phyloP scores from a whole-genome alignment of 2,888 invertebrate species.

The Drosophila kanekoi region DNA sequence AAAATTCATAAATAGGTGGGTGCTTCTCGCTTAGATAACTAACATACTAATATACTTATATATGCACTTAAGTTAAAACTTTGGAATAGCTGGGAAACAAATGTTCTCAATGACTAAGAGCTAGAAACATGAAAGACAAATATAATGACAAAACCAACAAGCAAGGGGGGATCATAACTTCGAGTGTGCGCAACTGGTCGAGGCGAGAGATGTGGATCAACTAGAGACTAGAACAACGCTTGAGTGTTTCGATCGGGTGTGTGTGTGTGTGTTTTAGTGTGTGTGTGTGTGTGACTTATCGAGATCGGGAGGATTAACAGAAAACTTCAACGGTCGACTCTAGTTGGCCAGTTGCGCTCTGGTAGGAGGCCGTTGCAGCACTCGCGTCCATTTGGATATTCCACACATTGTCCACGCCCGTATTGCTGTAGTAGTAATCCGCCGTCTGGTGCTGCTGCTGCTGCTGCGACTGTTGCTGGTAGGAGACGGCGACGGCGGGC shows the following conservation, averaged over 20 bases:
- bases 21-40: constrained; percentile 38
- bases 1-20: constrained; percentile 79
- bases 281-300: constrained; percentile 2
- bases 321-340: constrained; percentile 59
- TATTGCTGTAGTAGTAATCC: constrained; percentile 84
- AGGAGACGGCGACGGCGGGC: constrained; percentile 16
- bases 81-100: constrained; percentile 78
- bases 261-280: constrained; percentile 4
- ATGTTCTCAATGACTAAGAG: constrained; percentile 45
- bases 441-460: constrained; percentile 54
- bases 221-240: constrained; percentile 83
- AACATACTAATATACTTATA: constrained; percentile 41
- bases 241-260: constrained; percentile 51
- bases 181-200: constrained; percentile 21
- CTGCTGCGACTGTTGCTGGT: constrained; percentile 49
- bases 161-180: constrained; percentile 34
- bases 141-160: constrained; percentile 63
- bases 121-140: constrained; percentile 57
- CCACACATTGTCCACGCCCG: constrained; percentile 83
- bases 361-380: constrained; percentile 42
- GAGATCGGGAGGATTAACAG: constrained; percentile 63
- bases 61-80: constrained; percentile 61
- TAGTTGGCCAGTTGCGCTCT: constrained; percentile 30
- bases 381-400: constrained; percentile 82
- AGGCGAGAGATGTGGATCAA: constrained; percentile 48